These are phyloP conservation scores for Pristionchus arcanus DNA, from an alignment of 2,888 invertebrate species.

Conservation along the genomic window DNA sequence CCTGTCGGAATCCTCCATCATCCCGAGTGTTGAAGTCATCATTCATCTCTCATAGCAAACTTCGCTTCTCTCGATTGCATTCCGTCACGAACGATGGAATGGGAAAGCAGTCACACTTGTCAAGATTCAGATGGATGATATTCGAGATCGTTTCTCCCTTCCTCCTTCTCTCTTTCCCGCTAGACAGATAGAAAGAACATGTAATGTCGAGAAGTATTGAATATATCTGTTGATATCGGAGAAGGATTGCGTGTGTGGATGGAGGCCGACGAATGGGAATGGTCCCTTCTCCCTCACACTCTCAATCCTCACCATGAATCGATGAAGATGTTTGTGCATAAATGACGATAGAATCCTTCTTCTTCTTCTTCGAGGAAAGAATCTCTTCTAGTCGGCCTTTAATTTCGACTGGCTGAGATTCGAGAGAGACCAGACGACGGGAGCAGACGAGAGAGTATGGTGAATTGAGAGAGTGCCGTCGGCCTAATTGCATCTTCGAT, in stretches of 20 bases:
- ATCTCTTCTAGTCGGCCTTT: not conserved
- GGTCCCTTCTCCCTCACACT: not conserved
- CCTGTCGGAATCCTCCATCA: not conserved
- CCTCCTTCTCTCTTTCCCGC: not conserved
- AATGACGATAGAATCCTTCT: constrained; percentile 1
- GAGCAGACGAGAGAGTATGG: not conserved
- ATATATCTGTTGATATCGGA: not conserved
- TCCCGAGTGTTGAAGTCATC: not conserved
- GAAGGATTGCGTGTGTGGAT: not conserved
- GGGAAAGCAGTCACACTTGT: constrained; percentile 3
- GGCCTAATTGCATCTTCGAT: constrained; percentile 40
- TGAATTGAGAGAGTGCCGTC: constrained; percentile 2
- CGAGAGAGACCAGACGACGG: not conserved
- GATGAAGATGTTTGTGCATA: not conserved
- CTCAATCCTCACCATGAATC: not conserved
- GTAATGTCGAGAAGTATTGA: not conserved
- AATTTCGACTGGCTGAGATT: not conserved
- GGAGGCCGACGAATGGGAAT: not conserved
- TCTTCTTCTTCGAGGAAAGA: not conserved
- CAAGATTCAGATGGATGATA: not conserved
- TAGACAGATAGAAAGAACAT: not conserved
- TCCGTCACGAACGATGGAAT: constrained; percentile 34
- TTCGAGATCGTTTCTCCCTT: not conserved
- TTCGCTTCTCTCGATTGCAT: not conserved
- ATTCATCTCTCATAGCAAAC: not conserved